These are phyloP conservation scores for Drosophila parabipectinata DNA, from an alignment of 1,140 invertebrate genomes.

Conservation along the genomic window DNA sequence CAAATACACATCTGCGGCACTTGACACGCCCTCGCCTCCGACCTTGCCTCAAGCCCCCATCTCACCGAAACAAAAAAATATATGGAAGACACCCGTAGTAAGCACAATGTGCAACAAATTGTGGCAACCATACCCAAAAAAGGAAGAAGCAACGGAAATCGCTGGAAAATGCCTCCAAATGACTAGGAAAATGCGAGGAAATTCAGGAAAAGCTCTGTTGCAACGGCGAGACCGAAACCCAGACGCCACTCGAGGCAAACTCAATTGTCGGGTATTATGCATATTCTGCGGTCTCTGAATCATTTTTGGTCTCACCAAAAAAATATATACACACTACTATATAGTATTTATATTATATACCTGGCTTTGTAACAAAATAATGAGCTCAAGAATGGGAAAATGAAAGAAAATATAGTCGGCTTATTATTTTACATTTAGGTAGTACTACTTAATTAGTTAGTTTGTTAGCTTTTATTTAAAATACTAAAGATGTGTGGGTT, in stretches of 20 bases:
- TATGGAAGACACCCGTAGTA: neutral
- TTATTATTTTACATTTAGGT: too few relatives aligned
- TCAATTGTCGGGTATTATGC: slow-evolving; percentile 20
- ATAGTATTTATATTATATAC: neutral
- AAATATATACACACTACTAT: neutral
- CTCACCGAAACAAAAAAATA: neutral
- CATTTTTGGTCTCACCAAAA: neutral
- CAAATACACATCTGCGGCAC: neutral
- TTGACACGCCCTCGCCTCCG: neutral
- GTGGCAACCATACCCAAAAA: neutral
- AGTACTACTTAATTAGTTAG: too few relatives aligned
- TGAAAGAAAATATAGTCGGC: too few relatives aligned
- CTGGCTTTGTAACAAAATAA: neutral
- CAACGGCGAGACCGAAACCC: slow-evolving; percentile 8
- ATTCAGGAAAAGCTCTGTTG: slow-evolving; percentile 5
- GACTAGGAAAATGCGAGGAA: neutral
- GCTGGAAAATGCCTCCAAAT: slow-evolving; percentile 23
- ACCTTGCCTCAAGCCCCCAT: slow-evolving; percentile 2
- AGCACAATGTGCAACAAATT: slow-evolving; percentile 16
- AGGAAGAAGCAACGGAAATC: slow-evolving; percentile 17
- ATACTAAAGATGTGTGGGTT: too few relatives aligned
- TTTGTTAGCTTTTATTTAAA: too few relatives aligned
- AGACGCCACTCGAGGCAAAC: slow-evolving; percentile 9
- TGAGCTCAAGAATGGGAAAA: neutral
- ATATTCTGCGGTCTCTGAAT: slow-evolving; percentile 16